phyloP scores from a whole-genome alignment of 2,797 vertebrate genomes.

The Oceanodroma leucorhoa region DNA sequence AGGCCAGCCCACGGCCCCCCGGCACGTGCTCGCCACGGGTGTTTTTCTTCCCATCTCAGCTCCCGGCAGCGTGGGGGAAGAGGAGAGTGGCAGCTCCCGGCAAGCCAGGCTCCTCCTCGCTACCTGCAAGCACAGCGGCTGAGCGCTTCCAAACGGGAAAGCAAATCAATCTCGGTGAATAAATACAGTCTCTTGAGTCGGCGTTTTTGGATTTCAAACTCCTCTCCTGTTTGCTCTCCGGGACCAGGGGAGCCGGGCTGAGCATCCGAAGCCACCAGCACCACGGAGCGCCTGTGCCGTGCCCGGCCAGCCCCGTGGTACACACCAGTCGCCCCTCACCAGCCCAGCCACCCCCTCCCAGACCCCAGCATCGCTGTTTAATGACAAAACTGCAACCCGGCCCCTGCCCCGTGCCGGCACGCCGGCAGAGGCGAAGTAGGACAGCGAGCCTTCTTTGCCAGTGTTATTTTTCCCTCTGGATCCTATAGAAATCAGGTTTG shows the following conservation, averaged over 20 bases:
- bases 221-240: background rate
- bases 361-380: background rate
- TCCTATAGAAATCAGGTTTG: background rate
- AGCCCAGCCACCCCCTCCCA: background rate
- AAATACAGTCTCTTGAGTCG: background rate
- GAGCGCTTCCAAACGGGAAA: background rate
- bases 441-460: background rate
- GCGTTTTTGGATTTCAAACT: rapidly evolving
- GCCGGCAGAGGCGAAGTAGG: background rate
- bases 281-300: rapidly evolving
- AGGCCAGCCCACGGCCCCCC: background rate
- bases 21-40: rapidly evolving
- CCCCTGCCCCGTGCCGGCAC: rapidly evolving
- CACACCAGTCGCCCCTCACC: background rate
- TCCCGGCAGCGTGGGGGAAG: background rate
- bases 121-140: background rate
- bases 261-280: background rate
- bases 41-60: background rate
- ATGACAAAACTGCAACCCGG: background rate
- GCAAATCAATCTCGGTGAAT: background rate
- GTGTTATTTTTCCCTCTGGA: background rate
- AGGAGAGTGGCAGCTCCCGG: background rate
- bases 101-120: background rate
- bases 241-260: rapidly evolving
- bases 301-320: background rate